Conservation (phyloP, 2,113 vertebrate species). For the Rhineura floridana region DNA sequence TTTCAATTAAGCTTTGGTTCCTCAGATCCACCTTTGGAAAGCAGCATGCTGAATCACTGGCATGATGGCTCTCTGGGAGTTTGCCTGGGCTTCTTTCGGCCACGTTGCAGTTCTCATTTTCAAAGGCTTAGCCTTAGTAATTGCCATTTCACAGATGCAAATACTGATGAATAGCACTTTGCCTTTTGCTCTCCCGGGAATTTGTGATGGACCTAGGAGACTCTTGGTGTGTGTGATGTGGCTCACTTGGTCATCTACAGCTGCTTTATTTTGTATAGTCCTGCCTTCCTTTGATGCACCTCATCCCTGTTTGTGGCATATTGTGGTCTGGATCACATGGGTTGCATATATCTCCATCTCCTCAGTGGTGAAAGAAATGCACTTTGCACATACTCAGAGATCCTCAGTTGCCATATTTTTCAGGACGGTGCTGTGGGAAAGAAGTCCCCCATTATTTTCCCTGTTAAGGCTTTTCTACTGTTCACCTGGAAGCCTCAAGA, state of each 20-base stretch:
- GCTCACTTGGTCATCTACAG: not conserved
- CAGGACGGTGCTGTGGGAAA: no score
- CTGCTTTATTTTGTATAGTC: no score
- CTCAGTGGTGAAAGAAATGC: not conserved
- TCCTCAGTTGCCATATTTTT: not conserved
- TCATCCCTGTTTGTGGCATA: not conserved
- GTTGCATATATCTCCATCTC: not conserved
- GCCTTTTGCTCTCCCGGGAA: not conserved
- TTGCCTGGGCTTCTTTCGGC: not conserved
- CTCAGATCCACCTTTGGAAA: not conserved
- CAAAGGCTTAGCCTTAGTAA: not conserved
- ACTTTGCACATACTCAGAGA: not conserved
- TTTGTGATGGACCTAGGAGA: not conserved
- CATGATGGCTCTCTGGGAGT: not conserved
- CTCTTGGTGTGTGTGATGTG: not conserved
- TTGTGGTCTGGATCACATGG: not conserved
- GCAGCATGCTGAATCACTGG: not conserved
- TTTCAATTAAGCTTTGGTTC: accelerated
- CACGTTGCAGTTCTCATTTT: not conserved
- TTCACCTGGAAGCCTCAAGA: not conserved
- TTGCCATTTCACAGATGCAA: not conserved
- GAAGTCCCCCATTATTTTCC: no score
- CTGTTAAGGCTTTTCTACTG: not conserved
- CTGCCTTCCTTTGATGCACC: not conserved
- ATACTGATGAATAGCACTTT: not conserved